Percentiles rank a stretch among this genome's conserved stretches.
These are phyloP conservation scores for Drosophila emarginata DNA, from an alignment of 2,888 invertebrate species.

Conservation along the genomic window DNA sequence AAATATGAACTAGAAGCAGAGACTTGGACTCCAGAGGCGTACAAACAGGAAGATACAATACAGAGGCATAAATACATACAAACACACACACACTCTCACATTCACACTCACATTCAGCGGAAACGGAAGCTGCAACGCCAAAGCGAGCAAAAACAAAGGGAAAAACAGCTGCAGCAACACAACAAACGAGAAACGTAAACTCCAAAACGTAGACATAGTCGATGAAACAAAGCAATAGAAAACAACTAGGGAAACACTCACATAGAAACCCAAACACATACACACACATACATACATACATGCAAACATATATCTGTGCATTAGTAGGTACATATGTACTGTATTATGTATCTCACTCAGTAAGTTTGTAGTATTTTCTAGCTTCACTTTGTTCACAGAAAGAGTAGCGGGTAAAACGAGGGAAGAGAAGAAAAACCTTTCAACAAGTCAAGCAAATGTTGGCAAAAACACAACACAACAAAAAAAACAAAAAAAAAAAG, in stretches of 20 bases:
- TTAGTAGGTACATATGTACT: conserved; percentile 16
- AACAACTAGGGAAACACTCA: conserved; percentile 7
- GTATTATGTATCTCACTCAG: conserved; percentile 19
- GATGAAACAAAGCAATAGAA: conserved; percentile 21
- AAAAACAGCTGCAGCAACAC: conserved; percentile 61
- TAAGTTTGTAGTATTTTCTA: conserved; percentile 1
- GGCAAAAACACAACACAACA: background rate
- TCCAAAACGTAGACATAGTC: conserved; percentile 31
- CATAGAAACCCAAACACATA: background rate
- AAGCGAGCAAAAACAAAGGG: conserved; percentile 59
- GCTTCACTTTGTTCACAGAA: conserved; percentile 1
- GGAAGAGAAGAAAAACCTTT: background rate
- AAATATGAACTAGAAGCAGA: conserved; percentile 54
- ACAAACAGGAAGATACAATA: conserved; percentile 59
- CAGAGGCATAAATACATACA: conserved; percentile 34
- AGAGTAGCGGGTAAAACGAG: background rate
- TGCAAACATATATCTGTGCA: background rate
- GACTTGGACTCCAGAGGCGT: conserved; percentile 49
- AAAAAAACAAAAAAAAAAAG: background rate
- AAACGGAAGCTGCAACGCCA: conserved; percentile 69
- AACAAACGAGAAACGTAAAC: conserved; percentile 45
- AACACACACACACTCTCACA: conserved; percentile 22
- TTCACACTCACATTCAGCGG: conserved; percentile 30
- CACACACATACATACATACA: background rate
- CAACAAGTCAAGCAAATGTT: conserved; percentile 8